A percentile compares a stretch with the other conserved stretches of the same genome.
These are phyloP conservation scores for Heliconius hermathena DNA, from an alignment of 1,140 invertebrate genomes.

Conservation along the genomic window DNA sequence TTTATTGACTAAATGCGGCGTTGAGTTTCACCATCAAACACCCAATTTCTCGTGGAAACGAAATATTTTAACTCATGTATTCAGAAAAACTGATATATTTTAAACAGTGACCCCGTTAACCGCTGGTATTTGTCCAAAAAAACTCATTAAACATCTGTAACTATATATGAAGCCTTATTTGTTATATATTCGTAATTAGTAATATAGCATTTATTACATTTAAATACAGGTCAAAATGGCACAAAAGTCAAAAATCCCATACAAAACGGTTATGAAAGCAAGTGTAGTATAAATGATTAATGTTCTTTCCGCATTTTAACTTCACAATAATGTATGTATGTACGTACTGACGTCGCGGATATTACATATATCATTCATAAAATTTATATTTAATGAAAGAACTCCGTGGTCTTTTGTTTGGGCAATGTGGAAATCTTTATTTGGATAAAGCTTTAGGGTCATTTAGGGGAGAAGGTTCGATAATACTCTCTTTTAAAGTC, in stretches of 20 bases:
- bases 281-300: conserved; percentile 31
- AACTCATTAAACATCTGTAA: background rate
- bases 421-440: background rate
- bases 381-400: background rate
- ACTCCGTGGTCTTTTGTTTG: background rate
- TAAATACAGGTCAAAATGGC: background rate
- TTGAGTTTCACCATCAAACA: no score
- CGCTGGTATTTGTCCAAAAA: no score
- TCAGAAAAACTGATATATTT: no score
- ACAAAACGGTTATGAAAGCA: conserved; percentile 13
- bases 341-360: conserved; percentile 13
- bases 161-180: background rate
- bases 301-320: conserved; percentile 27
- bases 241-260: conserved; percentile 7
- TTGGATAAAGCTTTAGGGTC: background rate
- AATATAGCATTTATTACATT: background rate
- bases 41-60: no score
- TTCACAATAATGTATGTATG: conserved; percentile 27
- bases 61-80: no score
- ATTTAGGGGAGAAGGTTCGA: background rate
- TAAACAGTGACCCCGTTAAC: no score
- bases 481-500: background rate
- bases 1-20: no score
- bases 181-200: background rate
- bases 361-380: conserved; percentile 9